A percentile compares a stretch with the other conserved stretches of the same genome.
phyloP scores from a whole-genome alignment of 2,113 vertebrate species.

The Spilogale gracilis region DNA sequence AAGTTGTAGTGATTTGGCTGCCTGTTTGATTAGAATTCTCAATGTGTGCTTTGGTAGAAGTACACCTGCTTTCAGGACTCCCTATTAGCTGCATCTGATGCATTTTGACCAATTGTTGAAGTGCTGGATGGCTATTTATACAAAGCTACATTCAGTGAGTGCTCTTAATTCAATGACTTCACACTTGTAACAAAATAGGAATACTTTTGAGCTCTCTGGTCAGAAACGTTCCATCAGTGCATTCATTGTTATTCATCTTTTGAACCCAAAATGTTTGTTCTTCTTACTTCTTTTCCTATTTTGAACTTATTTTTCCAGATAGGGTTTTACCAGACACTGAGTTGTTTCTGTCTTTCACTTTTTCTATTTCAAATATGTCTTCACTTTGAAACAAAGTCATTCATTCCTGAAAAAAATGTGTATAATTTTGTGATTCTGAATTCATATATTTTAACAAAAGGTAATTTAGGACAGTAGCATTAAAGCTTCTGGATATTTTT shows the following conservation, averaged over 20 bases:
- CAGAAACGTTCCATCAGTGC: neutral
- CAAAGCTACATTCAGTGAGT: neutral
- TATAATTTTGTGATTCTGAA: neutral
- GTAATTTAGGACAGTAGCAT: neutral
- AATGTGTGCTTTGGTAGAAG: neutral
- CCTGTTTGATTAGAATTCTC: conserved; percentile 21
- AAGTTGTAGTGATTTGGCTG: conserved; percentile 37
- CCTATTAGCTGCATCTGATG: conserved; percentile 11
- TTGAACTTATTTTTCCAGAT: neutral
- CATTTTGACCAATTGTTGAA: conserved; percentile 21
- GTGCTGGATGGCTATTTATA: neutral
- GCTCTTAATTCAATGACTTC: neutral
- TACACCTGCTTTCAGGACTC: neutral
- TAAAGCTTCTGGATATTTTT: neutral
- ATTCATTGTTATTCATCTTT: neutral
- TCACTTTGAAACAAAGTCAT: neutral
- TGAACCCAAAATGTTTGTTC: neutral
- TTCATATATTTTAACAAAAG: neutral
- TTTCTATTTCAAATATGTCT: neutral
- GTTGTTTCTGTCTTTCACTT: neutral
- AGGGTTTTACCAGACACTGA: neutral
- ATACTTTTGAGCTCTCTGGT: neutral
- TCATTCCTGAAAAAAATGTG: conserved; percentile 1
- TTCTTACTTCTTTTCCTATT: neutral
- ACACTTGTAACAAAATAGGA: neutral